Evolutionary conservation across 2,797 vertebrate species (phyloP).

Genomic region (Vultur gryphus): DNA sequence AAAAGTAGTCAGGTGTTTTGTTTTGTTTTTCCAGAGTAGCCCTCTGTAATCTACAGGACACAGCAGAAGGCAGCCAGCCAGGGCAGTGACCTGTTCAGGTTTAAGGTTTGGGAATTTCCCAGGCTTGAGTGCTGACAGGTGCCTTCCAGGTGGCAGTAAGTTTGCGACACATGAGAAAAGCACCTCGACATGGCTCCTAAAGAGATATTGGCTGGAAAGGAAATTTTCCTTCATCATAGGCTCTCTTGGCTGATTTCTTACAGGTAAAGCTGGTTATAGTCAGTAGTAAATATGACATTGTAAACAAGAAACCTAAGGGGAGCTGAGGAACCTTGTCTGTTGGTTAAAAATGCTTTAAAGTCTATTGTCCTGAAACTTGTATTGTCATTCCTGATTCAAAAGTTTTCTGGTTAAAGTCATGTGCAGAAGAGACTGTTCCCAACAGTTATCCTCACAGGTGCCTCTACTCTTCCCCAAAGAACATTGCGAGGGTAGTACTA

Average conservation of each 20-base stretch:
- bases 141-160: not conserved
- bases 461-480: not conserved
- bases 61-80: not conserved
- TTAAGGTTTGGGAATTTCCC: not conserved
- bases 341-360: not conserved
- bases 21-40: not conserved
- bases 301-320: not conserved
- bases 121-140: not conserved
- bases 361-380: not conserved
- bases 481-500: rapidly evolving
- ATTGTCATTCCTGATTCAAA: not conserved
- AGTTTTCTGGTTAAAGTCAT: not conserved
- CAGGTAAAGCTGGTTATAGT: not conserved
- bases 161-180: not conserved
- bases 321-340: not conserved
- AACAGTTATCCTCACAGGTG: not conserved
- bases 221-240: not conserved
- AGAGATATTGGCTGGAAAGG: not conserved
- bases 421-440: not conserved
- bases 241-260: not conserved
- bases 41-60: not conserved
- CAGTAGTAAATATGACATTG: not conserved
- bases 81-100: not conserved
- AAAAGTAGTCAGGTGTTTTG: not conserved
- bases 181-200: not conserved